phyloP scores from a whole-genome alignment of 2,797 vertebrate species.

The Sebastolobus alascanus region DNA sequence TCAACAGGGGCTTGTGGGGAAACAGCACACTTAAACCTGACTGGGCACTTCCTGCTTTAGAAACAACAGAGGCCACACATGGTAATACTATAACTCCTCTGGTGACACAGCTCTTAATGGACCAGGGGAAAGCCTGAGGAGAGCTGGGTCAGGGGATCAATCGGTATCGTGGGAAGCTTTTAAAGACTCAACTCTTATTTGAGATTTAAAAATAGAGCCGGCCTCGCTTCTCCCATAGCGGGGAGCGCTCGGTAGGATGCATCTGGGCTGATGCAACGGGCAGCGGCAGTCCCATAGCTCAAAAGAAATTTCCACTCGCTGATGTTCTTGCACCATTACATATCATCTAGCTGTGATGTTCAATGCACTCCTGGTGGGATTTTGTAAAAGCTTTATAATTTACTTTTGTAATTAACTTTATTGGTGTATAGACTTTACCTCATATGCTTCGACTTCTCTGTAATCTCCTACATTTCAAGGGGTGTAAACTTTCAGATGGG shows the following conservation, averaged over 20 bases:
- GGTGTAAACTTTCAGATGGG: slow-evolving; percentile 18
- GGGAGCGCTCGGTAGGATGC: slow-evolving; percentile 59
- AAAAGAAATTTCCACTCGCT: slow-evolving; percentile 46
- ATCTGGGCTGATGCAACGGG: slow-evolving; percentile 55
- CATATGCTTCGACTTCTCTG: slow-evolving; percentile 40
- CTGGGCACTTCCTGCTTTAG: slow-evolving; percentile 78
- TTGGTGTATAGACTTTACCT: slow-evolving; percentile 29
- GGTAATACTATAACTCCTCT: slow-evolving; percentile 72
- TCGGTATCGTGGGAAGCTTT: slow-evolving; percentile 82
- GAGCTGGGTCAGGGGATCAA: slow-evolving; percentile 78
- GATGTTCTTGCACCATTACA: slow-evolving; percentile 32
- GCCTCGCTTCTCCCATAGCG: slow-evolving; percentile 58
- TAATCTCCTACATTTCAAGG: slow-evolving; percentile 28
- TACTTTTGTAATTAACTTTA: slow-evolving; percentile 50
- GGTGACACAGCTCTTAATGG: slow-evolving; percentile 82
- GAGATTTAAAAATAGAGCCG: slow-evolving; percentile 81
- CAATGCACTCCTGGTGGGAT: slow-evolving; percentile 49
- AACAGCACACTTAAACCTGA: slow-evolving; percentile 78
- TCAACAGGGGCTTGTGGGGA: slow-evolving; percentile 73
- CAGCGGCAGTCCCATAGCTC: slow-evolving; percentile 49
- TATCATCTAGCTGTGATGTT: slow-evolving; percentile 35
- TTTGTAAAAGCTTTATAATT: slow-evolving; percentile 56
- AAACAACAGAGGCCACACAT: slow-evolving; percentile 73
- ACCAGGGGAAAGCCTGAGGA: slow-evolving; percentile 69
- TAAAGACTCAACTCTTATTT: slow-evolving; percentile 76